phyloP scores from a whole-genome alignment of 2,888 invertebrate genomes.

The Mermis nigrescens region DNA sequence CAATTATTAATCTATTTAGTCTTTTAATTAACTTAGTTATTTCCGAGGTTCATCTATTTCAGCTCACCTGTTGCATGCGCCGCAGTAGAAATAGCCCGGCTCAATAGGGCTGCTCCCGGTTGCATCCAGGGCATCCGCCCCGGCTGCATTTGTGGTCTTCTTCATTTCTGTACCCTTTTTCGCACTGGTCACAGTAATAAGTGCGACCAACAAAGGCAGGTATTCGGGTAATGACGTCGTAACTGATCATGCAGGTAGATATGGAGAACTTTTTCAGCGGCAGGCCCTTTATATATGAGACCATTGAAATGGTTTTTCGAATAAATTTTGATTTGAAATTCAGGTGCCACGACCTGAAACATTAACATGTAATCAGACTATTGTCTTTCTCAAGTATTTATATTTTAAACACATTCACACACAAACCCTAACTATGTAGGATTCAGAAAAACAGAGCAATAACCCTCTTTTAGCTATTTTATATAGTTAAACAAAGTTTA shows the following conservation, averaged over 20 bases:
- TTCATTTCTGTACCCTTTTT: neutral
- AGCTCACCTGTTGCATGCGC: neutral
- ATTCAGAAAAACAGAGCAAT: too few relatives aligned
- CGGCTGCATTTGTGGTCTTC: neutral
- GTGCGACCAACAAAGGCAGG: neutral
- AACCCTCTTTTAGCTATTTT: too few relatives aligned
- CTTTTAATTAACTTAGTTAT: too few relatives aligned
- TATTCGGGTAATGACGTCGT: neutral
- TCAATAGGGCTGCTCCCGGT: neutral
- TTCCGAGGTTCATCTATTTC: too few relatives aligned
- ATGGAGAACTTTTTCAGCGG: too few relatives aligned
- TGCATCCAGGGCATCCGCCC: neutral
- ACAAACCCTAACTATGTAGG: too few relatives aligned
- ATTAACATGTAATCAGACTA: too few relatives aligned
- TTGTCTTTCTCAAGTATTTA: too few relatives aligned
- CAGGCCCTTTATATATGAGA: neutral
- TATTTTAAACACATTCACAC: too few relatives aligned
- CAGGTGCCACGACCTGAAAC: neutral
- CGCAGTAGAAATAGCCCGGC: neutral
- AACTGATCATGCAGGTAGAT: neutral
- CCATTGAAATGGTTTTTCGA: neutral
- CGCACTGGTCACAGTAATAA: neutral
- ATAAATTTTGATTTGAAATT: neutral
- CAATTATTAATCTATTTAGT: too few relatives aligned
- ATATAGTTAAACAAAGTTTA: too few relatives aligned